Evolutionary conservation across 2,797 vertebrate species (phyloP), one percentile per base, ranked within the genome.

Genomic region (Cottoperca gobio): DNA sequence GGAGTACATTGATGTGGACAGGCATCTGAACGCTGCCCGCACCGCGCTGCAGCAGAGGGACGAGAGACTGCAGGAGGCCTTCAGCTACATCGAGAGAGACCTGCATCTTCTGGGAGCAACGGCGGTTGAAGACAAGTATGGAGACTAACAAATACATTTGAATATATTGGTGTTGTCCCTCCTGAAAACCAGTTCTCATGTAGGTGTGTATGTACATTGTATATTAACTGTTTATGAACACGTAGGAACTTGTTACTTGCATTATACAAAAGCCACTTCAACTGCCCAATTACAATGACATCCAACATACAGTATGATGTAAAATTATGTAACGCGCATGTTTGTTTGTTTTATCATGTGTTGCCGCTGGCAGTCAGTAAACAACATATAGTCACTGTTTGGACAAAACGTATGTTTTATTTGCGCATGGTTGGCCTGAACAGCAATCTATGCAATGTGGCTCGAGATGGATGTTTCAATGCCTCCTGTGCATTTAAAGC

Each of bases 41-140:
- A 98, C 97, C 1, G 97, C 98, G 53, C 95, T 99, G 86, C 97
- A 99, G 70, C 97, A 97, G 49, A 94, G 97, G 58, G 97, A 99
- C 63, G 97, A 98, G 77, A 94, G 92, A 46, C 86, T 99, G 35
- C 94, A 95, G 67, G 94, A 96, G 66, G 95, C 94, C 24, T 99
- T 99, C 90, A 93, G 91, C 90, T 95, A 95, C 89, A 97, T 98
- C 39, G 98, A 99, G 88, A 96, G 82, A 88, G 96, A 99, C 78
- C 92, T 99, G 88, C 94, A 96, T 35, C 78, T 99, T 66, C 96
- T 99, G 65, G 98, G 98, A 83, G 97, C 97, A 48, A 98, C 98
- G 1, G 98, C 96, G 68, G 98, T 99, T 23, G 98, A 99, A 92
- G 98, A 99, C 95, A 98, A 96, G 98, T 97, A 95, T 77, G 95